Conservation (phyloP, 2,888 invertebrate genomes). For the Quadriops clusia region DNA sequence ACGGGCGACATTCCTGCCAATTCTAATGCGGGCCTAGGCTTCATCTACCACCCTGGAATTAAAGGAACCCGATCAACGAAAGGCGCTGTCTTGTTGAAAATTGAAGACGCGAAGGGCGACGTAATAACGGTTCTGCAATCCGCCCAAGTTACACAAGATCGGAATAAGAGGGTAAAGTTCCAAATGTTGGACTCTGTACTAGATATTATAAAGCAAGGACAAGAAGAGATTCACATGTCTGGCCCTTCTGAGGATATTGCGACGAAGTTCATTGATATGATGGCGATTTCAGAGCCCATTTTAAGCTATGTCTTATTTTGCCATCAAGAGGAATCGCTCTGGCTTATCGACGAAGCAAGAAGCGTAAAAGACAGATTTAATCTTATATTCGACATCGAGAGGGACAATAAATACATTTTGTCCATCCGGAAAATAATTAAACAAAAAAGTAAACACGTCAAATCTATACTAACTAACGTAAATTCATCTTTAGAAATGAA, state of each 20-base stretch:
- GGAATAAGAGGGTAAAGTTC: conserved; percentile 23
- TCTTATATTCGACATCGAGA: conserved; percentile 91
- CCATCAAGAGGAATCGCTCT: conserved; percentile 95
- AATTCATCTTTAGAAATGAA: conserved; percentile 44
- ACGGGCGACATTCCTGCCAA: conserved; percentile 88
- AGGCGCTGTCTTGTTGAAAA: conserved; percentile 29
- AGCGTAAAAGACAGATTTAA: conserved; percentile 93
- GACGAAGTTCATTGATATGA: conserved; percentile 51
- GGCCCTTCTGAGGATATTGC: conserved; percentile 63
- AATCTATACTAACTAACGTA: conserved; percentile 43
- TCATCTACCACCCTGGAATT: conserved; percentile 83
- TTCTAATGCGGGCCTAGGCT: conserved; percentile 59
- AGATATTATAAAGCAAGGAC: conserved; percentile 34
- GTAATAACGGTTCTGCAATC: conserved; percentile 37
- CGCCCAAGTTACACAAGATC: conserved; percentile 36
- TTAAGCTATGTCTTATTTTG: conserved; percentile 96
- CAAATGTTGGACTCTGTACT: conserved; percentile 37
- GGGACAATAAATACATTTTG: conserved; percentile 84
- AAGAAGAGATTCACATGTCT: conserved; percentile 37
- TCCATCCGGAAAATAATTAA: conserved; percentile 55
- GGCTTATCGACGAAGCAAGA: conserved; percentile 91
- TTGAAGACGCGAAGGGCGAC: conserved; percentile 35
- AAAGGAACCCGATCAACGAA: conserved; percentile 12
- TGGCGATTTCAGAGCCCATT: conserved; percentile 89
- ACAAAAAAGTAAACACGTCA: conserved; percentile 41